These are phyloP conservation scores for Amphiprion percula DNA, from an alignment of 2,113 vertebrate species.

Conservation along the genomic window DNA sequence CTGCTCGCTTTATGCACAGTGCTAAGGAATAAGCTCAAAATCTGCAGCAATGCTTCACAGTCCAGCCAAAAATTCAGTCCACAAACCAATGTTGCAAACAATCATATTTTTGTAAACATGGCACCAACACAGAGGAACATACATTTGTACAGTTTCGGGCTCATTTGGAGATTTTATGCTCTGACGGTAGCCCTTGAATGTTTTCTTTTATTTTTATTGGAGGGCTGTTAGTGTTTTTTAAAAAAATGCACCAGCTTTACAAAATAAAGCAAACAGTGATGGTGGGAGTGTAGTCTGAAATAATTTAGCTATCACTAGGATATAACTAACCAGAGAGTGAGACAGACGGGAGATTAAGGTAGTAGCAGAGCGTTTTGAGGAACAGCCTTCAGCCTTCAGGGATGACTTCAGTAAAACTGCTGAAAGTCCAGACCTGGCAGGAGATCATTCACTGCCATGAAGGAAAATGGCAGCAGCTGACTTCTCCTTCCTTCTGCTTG, in stretches of 20 bases:
- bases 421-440: conserved; percentile 37
- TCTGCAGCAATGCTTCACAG: conserved; percentile 29
- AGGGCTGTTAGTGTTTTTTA: conserved; percentile 21
- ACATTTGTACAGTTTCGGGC: conserved; percentile 63
- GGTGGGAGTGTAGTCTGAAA: conserved; percentile 28
- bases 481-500: conserved; percentile 31
- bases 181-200: conserved; percentile 39
- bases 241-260: conserved; percentile 39
- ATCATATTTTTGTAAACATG: conserved; percentile 64
- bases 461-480: conserved; percentile 21
- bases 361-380: conserved; percentile 24
- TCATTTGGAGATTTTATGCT: conserved; percentile 29
- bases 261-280: conserved; percentile 43
- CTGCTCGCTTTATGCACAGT: conserved; percentile 33
- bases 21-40: conserved; percentile 44
- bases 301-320: conserved; percentile 47
- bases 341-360: background rate
- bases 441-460: conserved; percentile 39
- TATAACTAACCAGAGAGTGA: conserved; percentile 41
- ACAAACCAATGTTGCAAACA: conserved; percentile 46
- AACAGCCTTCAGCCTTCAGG: conserved; percentile 26
- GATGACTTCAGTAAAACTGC: conserved; percentile 15
- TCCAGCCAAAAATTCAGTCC: conserved; percentile 16
- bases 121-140: conserved; percentile 58
- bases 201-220: background rate